phyloP scores from a whole-genome alignment of 2,888 invertebrate genomes.

The Amphipoea oculea region DNA sequence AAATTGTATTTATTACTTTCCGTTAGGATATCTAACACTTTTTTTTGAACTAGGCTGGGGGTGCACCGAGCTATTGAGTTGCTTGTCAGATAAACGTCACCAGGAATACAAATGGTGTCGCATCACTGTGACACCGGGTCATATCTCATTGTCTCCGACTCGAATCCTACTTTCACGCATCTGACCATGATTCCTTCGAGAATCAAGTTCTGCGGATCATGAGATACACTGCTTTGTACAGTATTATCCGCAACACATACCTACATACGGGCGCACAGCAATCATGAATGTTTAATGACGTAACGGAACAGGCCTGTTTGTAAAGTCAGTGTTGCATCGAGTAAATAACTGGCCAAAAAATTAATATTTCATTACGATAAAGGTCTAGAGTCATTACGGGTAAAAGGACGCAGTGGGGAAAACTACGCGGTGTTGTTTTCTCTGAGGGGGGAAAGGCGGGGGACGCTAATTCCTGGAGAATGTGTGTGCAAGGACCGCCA shows the following conservation, averaged over 20 bases:
- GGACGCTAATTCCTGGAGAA: not conserved
- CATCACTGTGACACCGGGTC: not conserved
- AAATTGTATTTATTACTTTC: slow-evolving; percentile 61
- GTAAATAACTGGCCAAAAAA: slow-evolving; percentile 44
- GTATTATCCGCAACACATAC: not conserved
- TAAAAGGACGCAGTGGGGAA: not conserved
- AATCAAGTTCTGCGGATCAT: slow-evolving; percentile 19
- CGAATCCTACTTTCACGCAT: slow-evolving; percentile 29
- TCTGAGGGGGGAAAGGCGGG: not conserved
- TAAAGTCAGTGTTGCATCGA: slow-evolving; percentile 26
- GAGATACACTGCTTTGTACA: slow-evolving; percentile 30
- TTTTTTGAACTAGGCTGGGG: slow-evolving; percentile 9
- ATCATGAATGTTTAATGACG: slow-evolving; percentile 47
- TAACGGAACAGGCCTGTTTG: slow-evolving; percentile 31
- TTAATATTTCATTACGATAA: slow-evolving; percentile 49
- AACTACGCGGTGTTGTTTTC: not conserved
- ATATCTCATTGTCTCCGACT: slow-evolving; percentile 13
- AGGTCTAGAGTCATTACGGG: slow-evolving; percentile 12
- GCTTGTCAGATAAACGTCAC: not conserved
- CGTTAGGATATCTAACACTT: slow-evolving; percentile 38
- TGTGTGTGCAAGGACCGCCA: not conserved
- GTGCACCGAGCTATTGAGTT: not conserved
- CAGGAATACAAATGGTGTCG: not conserved
- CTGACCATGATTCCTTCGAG: slow-evolving; percentile 21
- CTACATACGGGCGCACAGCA: slow-evolving; percentile 32